Evolutionary conservation across 2,888 invertebrate species (phyloP).

Genomic region (Drosophila melanosoma): DNA sequence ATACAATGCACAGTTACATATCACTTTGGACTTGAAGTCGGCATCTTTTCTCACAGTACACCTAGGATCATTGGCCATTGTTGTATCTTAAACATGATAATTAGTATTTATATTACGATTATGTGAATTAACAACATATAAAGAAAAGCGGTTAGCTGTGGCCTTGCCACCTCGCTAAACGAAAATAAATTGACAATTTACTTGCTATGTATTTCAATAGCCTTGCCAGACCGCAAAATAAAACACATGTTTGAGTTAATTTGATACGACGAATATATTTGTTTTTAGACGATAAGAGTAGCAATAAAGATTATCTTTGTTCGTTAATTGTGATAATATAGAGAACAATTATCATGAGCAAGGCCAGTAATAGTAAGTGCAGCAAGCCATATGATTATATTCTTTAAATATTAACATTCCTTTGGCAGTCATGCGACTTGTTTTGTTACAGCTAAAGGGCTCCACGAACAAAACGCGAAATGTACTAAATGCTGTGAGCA

Average conservation of each 20-base stretch:
- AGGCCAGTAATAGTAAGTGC: constrained; percentile 57
- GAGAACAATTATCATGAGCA: constrained; percentile 46
- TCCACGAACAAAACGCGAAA: constrained; percentile 91
- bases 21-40: constrained; percentile 82
- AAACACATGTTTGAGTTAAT: not conserved
- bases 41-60: constrained; percentile 61
- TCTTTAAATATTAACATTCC: no score
- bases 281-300: not conserved
- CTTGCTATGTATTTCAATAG: not conserved
- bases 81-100: not conserved
- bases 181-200: not conserved
- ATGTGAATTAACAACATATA: constrained; percentile 10
- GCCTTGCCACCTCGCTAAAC: constrained; percentile 18
- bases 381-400: not conserved
- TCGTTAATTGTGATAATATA: not conserved
- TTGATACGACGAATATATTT: not conserved
- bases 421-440: constrained; percentile 86
- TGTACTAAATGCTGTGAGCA: constrained; percentile 89
- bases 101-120: constrained; percentile 8
- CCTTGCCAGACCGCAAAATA: constrained; percentile 9
- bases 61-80: constrained; percentile 83
- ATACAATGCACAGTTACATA: constrained; percentile 3
- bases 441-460: constrained; percentile 93
- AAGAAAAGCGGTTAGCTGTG: constrained; percentile 23
- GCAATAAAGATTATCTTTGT: not conserved